Evolutionary conservation across 2,113 vertebrate species (phyloP).

Genomic region (Aphyosemion australe): DNA sequence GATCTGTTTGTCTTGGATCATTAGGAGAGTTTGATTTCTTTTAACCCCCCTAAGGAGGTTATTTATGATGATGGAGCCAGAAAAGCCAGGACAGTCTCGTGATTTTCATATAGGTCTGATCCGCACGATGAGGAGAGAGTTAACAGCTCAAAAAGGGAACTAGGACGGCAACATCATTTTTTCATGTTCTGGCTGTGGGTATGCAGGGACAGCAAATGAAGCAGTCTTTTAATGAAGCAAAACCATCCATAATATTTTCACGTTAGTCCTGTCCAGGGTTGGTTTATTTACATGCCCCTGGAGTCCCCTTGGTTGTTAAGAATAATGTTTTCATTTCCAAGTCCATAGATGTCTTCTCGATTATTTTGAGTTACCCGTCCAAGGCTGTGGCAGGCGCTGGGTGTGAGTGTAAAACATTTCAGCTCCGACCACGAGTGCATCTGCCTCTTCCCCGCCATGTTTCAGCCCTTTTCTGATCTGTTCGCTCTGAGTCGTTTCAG

Average conservation of each 20-base stretch:
- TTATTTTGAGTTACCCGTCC: slow-evolving; percentile 61
- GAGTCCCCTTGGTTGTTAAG: no score
- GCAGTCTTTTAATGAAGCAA: slow-evolving; percentile 23
- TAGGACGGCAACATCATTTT: slow-evolving; percentile 72
- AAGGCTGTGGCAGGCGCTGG: slow-evolving; percentile 55
- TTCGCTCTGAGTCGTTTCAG: background rate
- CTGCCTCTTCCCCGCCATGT: slow-evolving; percentile 39
- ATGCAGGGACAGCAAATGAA: slow-evolving; percentile 33
- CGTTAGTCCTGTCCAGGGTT: background rate
- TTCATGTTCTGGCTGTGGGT: slow-evolving; percentile 47
- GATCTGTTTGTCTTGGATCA: background rate
- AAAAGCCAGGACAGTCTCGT: slow-evolving; percentile 9
- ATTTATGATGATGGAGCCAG: background rate
- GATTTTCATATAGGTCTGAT: slow-evolving; percentile 5
- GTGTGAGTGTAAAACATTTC: slow-evolving; percentile 54
- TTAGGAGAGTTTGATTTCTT: background rate
- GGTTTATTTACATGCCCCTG: slow-evolving; percentile 9
- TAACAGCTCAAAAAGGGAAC: slow-evolving; percentile 71
- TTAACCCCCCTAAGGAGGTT: background rate
- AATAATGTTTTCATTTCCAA: slow-evolving; percentile 23
- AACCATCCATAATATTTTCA: background rate
- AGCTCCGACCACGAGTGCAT: slow-evolving; percentile 51
- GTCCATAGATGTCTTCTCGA: slow-evolving; percentile 49
- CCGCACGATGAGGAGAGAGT: slow-evolving; percentile 53
- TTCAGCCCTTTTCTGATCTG: slow-evolving; percentile 19